Base-by-base conservation (phyloP, 2,113 vertebrate species). In the Ctenomys sociabilis region DNA sequence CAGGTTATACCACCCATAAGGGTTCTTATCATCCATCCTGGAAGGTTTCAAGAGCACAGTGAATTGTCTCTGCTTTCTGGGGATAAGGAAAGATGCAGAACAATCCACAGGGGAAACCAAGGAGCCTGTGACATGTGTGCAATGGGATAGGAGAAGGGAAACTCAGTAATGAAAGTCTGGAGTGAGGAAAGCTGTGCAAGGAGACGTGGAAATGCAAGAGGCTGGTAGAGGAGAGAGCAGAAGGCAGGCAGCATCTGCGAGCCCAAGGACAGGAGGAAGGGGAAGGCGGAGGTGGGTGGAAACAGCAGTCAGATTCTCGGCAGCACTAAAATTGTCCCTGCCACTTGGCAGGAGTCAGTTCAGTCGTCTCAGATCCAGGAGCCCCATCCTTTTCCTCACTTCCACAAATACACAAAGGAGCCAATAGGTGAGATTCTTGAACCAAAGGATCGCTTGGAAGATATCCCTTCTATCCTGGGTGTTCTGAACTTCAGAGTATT, bases 291-390 rank as follows among this genome's bases (percentile, higher is more conserved):
- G 95, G 97, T 95, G 61, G 97, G 97, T 73, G 97, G 97, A 87
- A 97, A 96, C 97, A 96, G 97, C 97, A 98, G 96, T 96, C 97
- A 84, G 97, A 92, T 85, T 97, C 97, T 96, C 92, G 57, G 95
- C 95, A 84, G 97, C 97, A 96, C 97, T 98, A 98, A 98, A 98
- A 97, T 98, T 97, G 97, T 97, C 96, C 97, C 97, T 95, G 94
- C 95, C 97, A 96, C 97, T 98, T 98, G 97, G 97, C 97, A 98
- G 95, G 95, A 97, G 85, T 85, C 90, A 81, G 96, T 97, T 97
- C 95, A 97, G 96, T 96, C 86, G 73, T 96, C 90, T 94, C 92
- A 63, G 78, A 95, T 97, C 96, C 93, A 92, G 91, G 92, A 96
- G 73, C 94, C 90, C 90, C 87, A 89, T 86, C 97, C 95, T 96